Base-by-base conservation (phyloP, 1,140 invertebrate species). In the Adoxophyes honmai region DNA sequence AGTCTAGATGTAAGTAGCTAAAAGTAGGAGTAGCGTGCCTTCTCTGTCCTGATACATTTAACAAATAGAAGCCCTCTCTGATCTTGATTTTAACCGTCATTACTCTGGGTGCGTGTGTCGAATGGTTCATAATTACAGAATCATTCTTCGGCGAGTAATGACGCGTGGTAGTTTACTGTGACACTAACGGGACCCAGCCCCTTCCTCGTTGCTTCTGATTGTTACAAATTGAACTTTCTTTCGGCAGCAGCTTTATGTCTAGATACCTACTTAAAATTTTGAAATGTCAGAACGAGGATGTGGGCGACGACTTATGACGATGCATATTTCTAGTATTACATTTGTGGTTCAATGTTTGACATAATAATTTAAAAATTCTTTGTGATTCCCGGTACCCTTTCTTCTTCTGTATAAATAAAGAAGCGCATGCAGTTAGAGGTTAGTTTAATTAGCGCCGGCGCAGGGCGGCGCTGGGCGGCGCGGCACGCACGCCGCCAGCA, bases 61-160 rank as follows among this genome's bases (percentile, higher is more conserved):
- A 34, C 21, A 64, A 68, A 60, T 69, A 39, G 55, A 53, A 51
- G 63, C 66, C 58, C 6, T 6, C 21, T 66, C 73, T 70, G 71
- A 75, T 78, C 72, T 71, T 77, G 75, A 85, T 83, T 81, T 75
- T 73, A 63, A 68, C 66, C 64, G 62, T 73, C 73, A 79, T 86
- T 86, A 76, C 62, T 67, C 66, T 65, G 57, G 60, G 64, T 62
- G 78, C 61, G 73, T 85, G 81, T 82, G 65, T 81, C 76, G 77
- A 88, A 88, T 85, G 78, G 73, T 64, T 74, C 62, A 74, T 82
- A 85, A 88, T 86, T 85, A 88, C 72, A 76, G 74, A 78, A 81
- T 86, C 74, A 80, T 85, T 86, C 80, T 83, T 70, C 68, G 59
- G 73, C 59, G 80, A 61, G 64, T 75, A 82, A 85, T 84, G 78